Evolutionary conservation across 1,140 invertebrate species (phyloP), one percentile per base, ranked within the genome.

Genomic region (Drosophila paulistorum): DNA sequence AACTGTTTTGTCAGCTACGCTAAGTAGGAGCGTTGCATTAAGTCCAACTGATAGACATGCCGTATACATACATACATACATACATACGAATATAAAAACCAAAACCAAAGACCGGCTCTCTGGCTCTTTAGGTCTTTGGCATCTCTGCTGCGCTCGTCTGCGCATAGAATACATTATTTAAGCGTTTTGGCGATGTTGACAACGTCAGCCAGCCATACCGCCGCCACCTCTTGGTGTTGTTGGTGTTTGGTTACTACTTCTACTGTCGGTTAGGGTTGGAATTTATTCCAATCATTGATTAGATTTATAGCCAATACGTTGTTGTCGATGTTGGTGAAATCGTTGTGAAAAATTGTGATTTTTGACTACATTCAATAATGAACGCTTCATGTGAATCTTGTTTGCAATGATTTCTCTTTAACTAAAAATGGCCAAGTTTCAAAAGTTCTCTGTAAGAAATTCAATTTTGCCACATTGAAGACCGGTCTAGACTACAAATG

Each of bases 1-100:
- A 86, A 86, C 79, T 79, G 82, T 86, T 86, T 82, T 87, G 82
- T 87, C 79, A 86, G 82, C 71, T 83, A 58, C 79, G 79, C 83
- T 87, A 86, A 82, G 82, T 86, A 86, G 82, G 57, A 82, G 83
- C 79, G 45, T 20, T 65, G 79, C 82, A 87, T 76, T 82, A 86
- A 78, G 61, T 60, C 41, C 67, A 58, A 55, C 14, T 63, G 63
- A 85, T 75, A 85, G 74, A 61, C 71, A 60, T 55, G 72, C 41
- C 65, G 58, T 9, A 65, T 11, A 39, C 7, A 37, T 9, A 35
- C 2, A 37, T 9, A 35, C n/a, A 14, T 13, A 4, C 30, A 60
- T 33, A 42, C 7, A 65, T 5, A 69, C 33, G 35, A 35, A 33
- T 11, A 11, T 11, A 37, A 2, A 48, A 69, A 65, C 35, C 62